A percentile compares a stretch with the other conserved stretches of the same genome.
Evolutionary conservation across 2,113 vertebrate genomes (phyloP).

Genomic region (Apeltes quadracus): DNA sequence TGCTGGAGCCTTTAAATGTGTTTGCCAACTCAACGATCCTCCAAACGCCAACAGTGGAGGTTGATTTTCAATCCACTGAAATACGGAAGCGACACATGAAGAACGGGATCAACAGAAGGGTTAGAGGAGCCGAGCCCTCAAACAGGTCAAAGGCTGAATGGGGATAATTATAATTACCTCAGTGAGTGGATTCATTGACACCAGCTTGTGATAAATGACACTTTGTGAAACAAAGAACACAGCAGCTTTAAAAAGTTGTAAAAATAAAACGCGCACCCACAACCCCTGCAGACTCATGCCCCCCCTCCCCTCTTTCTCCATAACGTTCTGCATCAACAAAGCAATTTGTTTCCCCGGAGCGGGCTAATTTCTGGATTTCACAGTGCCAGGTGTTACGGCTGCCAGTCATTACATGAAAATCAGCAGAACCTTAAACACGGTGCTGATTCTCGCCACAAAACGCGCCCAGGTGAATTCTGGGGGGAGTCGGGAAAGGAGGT

Average conservation of each 20-base stretch:
- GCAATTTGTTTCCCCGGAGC: conserved; percentile 75
- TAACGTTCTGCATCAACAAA: conserved; percentile 75
- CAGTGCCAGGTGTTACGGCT: conserved; percentile 76
- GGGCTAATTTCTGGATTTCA: conserved; percentile 77
- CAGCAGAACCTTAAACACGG: conserved; percentile 71
- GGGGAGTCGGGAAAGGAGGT: conserved; percentile 47
- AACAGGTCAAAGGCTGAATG: conserved; percentile 17
- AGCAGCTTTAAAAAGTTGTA: conserved; percentile 18
- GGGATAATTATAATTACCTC: conserved; percentile 30
- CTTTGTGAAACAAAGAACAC: neutral
- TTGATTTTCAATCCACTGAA: neutral
- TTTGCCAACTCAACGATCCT: neutral
- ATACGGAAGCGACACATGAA: neutral
- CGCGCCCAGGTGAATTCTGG: conserved; percentile 51
- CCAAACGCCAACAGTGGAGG: neutral
- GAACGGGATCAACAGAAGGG: neutral
- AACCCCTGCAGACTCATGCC: conserved; percentile 37
- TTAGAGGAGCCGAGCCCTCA: neutral
- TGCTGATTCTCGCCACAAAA: conserved; percentile 59
- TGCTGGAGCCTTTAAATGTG: neutral
- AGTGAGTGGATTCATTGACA: conserved; percentile 11
- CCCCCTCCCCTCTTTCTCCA: conserved; percentile 19
- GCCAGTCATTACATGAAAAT: conserved; percentile 76
- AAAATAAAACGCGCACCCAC: conserved; percentile 29
- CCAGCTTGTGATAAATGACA: neutral